Base-by-base conservation (phyloP, 2,888 invertebrate species). In the Sminthurides aquaticus region DNA sequence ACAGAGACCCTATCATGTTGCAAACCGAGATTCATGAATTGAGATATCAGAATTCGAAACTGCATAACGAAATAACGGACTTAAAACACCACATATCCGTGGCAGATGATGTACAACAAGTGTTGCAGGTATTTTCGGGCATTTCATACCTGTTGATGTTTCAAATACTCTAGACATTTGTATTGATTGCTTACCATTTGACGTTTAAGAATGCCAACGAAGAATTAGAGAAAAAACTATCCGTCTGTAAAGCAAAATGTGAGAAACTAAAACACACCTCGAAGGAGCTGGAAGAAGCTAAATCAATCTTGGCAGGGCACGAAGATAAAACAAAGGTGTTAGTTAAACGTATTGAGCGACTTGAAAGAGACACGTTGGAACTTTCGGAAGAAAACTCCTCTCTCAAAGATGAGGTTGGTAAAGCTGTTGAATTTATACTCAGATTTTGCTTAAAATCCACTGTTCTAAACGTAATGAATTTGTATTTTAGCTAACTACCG, bases 221-320 rank as follows among this genome's bases (percentile, higher is more conserved):
- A 1, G 48, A 56, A 1, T 27, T 60, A 49, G 54, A 60, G 28
- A 49, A 43, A 28, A 34, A 56, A n/a, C 25, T 64, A n/a, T 20
- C 27, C 1, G 24, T 27, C 2, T 29, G 52, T 15, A 59, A 59
- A 49, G 25, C 15, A 1, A 20, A 34, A 24, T 34, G 29, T 5
- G 60, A 65, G 29, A 60, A 56, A 25, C 22, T 56, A 2, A 55
- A 54, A 24, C 18, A 34, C 15, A 18, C 57, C 1, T n/a, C 59
- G 1, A 20, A 52, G 5, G 64, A 64, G n/a, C 25, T 58, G 11
- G 64, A 64, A 52, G 64, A 64, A 2, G 43, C 48, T n/a, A 60
- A 64, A 43, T n/a, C n/a, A 11, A 22, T 18, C 8, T 2, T 52
- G 22, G 1, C 26, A n/a, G 29, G 54, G 20, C n/a, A 2, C 26